phyloP scores from a whole-genome alignment of 2,113 vertebrate genomes.

The Petaurus breviceps region DNA sequence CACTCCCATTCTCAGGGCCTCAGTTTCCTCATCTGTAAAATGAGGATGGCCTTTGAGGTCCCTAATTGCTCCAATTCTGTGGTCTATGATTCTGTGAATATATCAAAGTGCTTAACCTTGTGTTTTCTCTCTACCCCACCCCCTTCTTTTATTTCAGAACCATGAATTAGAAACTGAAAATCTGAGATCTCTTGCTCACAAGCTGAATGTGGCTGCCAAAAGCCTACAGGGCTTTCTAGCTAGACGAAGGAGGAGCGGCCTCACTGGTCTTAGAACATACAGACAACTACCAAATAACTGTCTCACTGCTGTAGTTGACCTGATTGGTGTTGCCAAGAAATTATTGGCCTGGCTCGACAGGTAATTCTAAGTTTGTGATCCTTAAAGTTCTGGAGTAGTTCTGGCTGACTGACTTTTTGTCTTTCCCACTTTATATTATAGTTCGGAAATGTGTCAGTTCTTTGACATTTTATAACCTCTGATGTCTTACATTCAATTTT shows the following conservation, averaged over 20 bases:
- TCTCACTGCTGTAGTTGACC: conserved; percentile 92
- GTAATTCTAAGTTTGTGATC: conserved; percentile 79
- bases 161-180: conserved; percentile 94
- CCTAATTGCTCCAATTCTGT: background rate
- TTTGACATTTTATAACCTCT: background rate
- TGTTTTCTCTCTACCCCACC: conserved; percentile 48
- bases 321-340: conserved; percentile 94
- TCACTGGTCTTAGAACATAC: conserved; percentile 91
- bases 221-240: conserved; percentile 95
- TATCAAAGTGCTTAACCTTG: background rate
- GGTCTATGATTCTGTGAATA: background rate
- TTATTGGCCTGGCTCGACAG: conserved; percentile 95
- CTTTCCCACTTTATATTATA: background rate
- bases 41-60: background rate
- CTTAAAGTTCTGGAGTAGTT: conserved; percentile 18
- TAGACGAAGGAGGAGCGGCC: conserved; percentile 90
- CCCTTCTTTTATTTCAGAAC: conserved; percentile 85
- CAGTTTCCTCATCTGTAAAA: background rate
- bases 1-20: background rate
- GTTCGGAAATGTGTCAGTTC: background rate
- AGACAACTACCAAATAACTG: conserved; percentile 92
- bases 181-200: conserved; percentile 92
- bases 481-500: background rate
- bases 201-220: conserved; percentile 93
- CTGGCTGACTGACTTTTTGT: background rate